Percentiles rank a stretch among this genome's conserved stretches.
These are phyloP conservation scores for Amiota communis DNA, from an alignment of 2,888 invertebrate genomes.

Conservation along the genomic window DNA sequence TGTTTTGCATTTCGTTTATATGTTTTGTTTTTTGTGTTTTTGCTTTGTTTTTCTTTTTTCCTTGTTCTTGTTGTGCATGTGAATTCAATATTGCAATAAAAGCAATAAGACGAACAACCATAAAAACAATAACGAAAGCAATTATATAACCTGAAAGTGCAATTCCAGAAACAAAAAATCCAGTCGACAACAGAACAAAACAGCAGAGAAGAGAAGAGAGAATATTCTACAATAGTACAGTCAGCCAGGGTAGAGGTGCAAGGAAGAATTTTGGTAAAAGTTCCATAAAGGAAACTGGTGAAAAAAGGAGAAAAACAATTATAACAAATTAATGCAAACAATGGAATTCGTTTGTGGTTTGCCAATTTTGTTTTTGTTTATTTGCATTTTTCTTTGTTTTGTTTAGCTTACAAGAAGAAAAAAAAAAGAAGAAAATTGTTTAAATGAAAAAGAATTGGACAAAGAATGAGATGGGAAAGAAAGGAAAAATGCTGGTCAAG, in stretches of 20 bases:
- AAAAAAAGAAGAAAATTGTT: neutral
- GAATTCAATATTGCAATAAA: constrained; percentile 26
- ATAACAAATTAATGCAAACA: constrained; percentile 61
- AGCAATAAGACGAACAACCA: constrained; percentile 1
- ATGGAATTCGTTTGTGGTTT: constrained; percentile 43
- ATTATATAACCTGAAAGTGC: constrained; percentile 30
- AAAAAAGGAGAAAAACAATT: constrained; percentile 45
- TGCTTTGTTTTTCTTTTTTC: neutral
- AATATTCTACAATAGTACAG: neutral
- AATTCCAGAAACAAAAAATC: neutral
- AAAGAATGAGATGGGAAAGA: neutral
- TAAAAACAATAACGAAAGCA: constrained; percentile 29
- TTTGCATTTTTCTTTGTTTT: neutral
- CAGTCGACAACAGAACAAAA: neutral
- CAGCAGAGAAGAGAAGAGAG: neutral
- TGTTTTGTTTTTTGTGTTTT: constrained; percentile 37
- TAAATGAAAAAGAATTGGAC: neutral
- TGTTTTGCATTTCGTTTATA: constrained; percentile 48
- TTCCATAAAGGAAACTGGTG: neutral
- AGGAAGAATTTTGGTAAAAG: neutral
- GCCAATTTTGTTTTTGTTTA: neutral
- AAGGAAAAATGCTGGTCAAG: neutral
- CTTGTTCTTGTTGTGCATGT: neutral
- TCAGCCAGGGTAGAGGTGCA: no score
- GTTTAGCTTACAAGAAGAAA: neutral